Conservation (phyloP, 2,888 invertebrate species). For the Drosophila gaucha region DNA sequence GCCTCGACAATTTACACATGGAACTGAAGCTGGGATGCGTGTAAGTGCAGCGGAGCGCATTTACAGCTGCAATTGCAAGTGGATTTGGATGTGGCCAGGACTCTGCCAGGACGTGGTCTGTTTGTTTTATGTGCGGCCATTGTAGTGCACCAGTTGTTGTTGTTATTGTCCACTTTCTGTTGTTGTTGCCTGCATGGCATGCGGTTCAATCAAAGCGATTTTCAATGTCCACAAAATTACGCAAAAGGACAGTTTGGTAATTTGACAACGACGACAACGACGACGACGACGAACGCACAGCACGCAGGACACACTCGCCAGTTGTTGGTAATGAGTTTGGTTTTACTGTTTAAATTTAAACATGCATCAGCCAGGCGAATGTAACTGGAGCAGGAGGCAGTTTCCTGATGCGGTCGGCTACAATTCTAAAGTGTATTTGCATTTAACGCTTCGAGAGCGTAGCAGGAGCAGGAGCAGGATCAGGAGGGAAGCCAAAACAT, state of each 20-base stretch:
- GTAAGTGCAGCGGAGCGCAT: conserved; percentile 77
- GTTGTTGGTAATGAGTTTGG: conserved; percentile 81
- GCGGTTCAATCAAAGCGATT: conserved; percentile 82
- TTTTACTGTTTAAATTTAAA: conserved; percentile 79
- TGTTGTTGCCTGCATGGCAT: conserved; percentile 63
- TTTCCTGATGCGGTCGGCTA: conserved; percentile 57
- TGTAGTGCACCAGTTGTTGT: conserved; percentile 53
- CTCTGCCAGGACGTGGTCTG: conserved; percentile 58
- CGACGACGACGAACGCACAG: conserved; percentile 56
- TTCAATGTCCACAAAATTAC: conserved; percentile 81
- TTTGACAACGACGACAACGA: conserved; percentile 73
- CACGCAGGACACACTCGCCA: conserved; percentile 48
- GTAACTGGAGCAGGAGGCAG: conserved; percentile 9
- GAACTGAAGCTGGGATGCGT: conserved; percentile 56
- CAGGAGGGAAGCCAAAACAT: conserved; percentile 47
- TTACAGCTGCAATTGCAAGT: conserved; percentile 74
- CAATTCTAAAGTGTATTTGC: conserved; percentile 83
- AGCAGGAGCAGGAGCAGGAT: not conserved
- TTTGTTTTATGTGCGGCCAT: conserved; percentile 79
- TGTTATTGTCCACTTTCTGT: conserved; percentile 29
- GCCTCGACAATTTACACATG: conserved; percentile 56
- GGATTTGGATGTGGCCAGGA: conserved; percentile 67
- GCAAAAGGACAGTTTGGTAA: conserved; percentile 81
- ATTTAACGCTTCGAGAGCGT: conserved; percentile 69
- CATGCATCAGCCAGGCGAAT: conserved; percentile 40